Percentiles rank a stretch among this genome's conserved stretches.
phyloP scores from a whole-genome alignment of 1,140 invertebrate genomes.

The Mya arenaria region DNA sequence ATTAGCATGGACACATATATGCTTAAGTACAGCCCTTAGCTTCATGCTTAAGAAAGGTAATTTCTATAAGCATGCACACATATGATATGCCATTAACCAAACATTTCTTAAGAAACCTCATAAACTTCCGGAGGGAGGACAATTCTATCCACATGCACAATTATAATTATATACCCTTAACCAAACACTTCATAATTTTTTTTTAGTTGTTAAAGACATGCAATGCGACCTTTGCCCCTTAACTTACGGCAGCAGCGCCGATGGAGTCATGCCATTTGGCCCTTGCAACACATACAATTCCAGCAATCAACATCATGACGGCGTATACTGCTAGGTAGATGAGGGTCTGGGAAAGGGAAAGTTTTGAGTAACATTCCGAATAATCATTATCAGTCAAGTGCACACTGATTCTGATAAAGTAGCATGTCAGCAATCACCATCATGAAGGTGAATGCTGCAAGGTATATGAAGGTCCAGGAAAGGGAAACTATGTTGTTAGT shows the following conservation, averaged over 20 bases:
- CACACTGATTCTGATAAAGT: too few species aligned
- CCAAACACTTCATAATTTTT: not conserved
- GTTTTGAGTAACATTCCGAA: too few species aligned
- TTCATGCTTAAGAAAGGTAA: not conserved
- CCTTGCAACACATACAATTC: conserved; percentile 69
- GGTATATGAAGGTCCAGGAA: too few species aligned
- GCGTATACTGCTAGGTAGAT: conserved; percentile 88
- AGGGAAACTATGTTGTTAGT: too few species aligned
- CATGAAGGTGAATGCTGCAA: too few species aligned
- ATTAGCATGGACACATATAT: too few species aligned
- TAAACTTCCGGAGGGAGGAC: not conserved
- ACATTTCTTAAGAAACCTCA: not conserved
- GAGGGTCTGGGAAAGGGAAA: too few species aligned
- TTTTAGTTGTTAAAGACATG: not conserved
- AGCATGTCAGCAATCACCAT: too few species aligned
- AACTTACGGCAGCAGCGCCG: conserved; percentile 67
- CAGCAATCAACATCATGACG: conserved; percentile 83
- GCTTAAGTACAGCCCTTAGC: too few species aligned
- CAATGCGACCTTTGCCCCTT: not conserved
- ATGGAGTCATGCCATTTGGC: conserved; percentile 52
- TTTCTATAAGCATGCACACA: not conserved
- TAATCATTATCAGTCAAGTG: too few species aligned
- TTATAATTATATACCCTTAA: not conserved
- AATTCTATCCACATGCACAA: not conserved
- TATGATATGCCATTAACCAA: not conserved